Base-by-base conservation (phyloP, 2,797 vertebrate genomes). In the Lophius americanus region DNA sequence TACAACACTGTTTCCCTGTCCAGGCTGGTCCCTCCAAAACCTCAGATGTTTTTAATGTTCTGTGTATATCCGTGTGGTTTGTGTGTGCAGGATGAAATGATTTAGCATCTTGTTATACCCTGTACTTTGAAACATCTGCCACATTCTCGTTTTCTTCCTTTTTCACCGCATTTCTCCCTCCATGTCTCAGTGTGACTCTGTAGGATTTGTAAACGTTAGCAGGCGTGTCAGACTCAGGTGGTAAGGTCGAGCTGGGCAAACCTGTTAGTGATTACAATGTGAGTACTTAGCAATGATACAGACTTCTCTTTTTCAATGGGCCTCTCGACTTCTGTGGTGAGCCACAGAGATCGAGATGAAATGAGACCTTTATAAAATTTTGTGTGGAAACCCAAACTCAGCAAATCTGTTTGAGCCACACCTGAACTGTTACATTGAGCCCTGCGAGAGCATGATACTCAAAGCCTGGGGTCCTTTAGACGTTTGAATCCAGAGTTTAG, bases 311-410 rank as follows among this genome's bases (percentile, higher is more conserved):
- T 75, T 74, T 62, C 70, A 68, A 36, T 3, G 70, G 87, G 83
- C 78, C 82, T 77, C 86, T 76, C 71, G 58, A 60, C 79, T 76
- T 74, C 60, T 57, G 48, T 51, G 69, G 76, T 76, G 23, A 23
- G 23, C 23, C 23, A 23, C 23, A 23, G 23, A 23, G 23, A 23
- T 23, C 23, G 23, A 23, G 23, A 23, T 72, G 67, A 35, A 66
- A 84, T 82, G 79, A 87, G 85, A 81, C 77, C 79, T 84, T 82
- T 81, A 73, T 88, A 84, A 88, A 68, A 82, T 73, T 68, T 82
- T 88, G 83, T 79, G 83, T 85, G 69, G 81, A 88, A 89, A 91
- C 76, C 75, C 79, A 77, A 89, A 89, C 90, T 83, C 82, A 60
- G 83, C 70, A 85, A 64, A 76, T 87, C 75, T 89, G 85, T 90